These are phyloP conservation scores for Nannospalax galili DNA, from an alignment of 2,113 vertebrate species.

Conservation along the genomic window DNA sequence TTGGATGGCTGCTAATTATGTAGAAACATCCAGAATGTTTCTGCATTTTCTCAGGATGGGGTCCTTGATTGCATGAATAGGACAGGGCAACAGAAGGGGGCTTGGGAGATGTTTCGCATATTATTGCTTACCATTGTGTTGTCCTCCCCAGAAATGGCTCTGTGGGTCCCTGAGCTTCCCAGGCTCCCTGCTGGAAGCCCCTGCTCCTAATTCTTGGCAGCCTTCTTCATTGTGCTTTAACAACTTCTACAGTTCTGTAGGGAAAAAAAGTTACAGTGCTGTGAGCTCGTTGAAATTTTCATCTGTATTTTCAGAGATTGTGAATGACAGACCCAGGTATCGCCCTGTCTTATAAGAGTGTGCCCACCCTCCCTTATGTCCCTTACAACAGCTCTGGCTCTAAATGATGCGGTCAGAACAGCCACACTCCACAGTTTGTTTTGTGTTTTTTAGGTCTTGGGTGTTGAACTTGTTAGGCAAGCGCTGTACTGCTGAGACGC, in stretches of 20 bases:
- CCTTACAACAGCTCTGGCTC: too few relatives aligned
- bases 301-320: too few relatives aligned
- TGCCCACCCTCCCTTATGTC: background rate
- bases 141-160: background rate
- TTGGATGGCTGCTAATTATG: background rate
- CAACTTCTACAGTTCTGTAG: background rate
- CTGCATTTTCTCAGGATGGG: background rate
- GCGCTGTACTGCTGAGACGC: background rate
- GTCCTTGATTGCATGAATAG: background rate
- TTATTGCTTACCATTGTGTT: background rate
- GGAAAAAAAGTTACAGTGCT: background rate
- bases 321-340: background rate
- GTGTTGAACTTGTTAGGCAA: background rate
- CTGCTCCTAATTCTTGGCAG: background rate
- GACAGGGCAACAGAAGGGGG: background rate
- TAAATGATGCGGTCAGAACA: background rate
- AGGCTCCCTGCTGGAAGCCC: background rate
- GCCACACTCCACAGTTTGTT: background rate
- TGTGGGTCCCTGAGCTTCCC: accelerated
- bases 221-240: background rate
- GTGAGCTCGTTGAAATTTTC: background rate
- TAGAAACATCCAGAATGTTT: background rate
- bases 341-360: background rate
- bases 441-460: background rate
- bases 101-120: background rate